phyloP scores from a whole-genome alignment of 2,113 vertebrate genomes.

The Cephalophus harveyi region DNA sequence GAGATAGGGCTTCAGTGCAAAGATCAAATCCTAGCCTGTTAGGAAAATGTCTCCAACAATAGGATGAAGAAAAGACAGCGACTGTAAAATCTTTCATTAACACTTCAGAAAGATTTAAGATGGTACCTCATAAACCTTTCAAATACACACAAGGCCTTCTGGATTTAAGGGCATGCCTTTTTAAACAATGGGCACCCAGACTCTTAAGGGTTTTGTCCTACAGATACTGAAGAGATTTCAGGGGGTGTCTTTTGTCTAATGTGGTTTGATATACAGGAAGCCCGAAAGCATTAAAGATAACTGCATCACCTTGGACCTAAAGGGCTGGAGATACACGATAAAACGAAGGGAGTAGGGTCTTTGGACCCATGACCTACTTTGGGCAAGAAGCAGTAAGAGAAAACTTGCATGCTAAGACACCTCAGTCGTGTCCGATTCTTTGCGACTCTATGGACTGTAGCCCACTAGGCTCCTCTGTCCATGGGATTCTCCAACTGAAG shows the following conservation, averaged over 20 bases:
- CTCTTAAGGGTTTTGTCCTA: background rate
- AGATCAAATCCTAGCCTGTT: background rate
- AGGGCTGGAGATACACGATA: background rate
- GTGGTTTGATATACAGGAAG: background rate
- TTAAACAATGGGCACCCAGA: background rate
- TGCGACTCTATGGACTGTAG: background rate
- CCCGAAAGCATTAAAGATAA: background rate
- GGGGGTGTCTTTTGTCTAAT: background rate
- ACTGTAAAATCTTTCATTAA: constrained; percentile 17
- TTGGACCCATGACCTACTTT: background rate
- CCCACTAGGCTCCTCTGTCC: background rate
- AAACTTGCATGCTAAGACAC: background rate
- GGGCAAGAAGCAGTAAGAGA: background rate
- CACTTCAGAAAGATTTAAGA: constrained; percentile 40
- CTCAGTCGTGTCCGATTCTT: background rate
- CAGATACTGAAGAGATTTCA: background rate
- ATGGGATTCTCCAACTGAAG: background rate
- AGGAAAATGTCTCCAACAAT: background rate
- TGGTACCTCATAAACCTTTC: constrained; percentile 28
- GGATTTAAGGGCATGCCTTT: constrained; percentile 32
- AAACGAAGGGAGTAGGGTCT: background rate
- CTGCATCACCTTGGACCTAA: background rate
- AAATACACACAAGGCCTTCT: background rate
- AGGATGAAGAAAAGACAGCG: background rate
- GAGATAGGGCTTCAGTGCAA: background rate